phyloP scores from a whole-genome alignment of 2,888 invertebrate genomes.

The Trichopria drosophilae region DNA sequence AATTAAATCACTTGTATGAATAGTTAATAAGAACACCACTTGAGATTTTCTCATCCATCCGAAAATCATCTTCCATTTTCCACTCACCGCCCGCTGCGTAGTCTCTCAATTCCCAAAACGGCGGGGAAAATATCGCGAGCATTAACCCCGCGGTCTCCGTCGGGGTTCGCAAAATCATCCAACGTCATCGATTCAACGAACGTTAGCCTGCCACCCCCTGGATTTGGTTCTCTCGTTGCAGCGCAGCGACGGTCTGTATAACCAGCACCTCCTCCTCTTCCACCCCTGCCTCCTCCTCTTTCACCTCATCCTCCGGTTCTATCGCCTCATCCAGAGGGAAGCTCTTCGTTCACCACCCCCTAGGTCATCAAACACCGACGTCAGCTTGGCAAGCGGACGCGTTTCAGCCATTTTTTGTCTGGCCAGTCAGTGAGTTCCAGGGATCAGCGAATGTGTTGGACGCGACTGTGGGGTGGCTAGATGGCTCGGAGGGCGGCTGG shows the following conservation, averaged over 20 bases:
- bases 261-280: constrained; percentile 44
- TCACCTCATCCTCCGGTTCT: constrained; percentile 32
- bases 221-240: constrained; percentile 44
- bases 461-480: constrained; percentile 35
- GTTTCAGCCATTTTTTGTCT: constrained; percentile 59
- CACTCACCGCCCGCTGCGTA: too few species aligned
- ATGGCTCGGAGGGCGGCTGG: constrained; percentile 19
- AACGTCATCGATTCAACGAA: constrained; percentile 52
- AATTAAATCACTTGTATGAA: too few species aligned
- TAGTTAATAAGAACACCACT: too few species aligned
- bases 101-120: constrained; percentile 16
- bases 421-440: constrained; percentile 59
- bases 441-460: constrained; percentile 54
- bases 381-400: constrained; percentile 52
- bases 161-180: constrained; percentile 51
- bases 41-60: too few species aligned
- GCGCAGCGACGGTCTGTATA: constrained; percentile 38
- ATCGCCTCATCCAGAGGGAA: constrained; percentile 15
- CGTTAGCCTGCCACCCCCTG: constrained; percentile 40
- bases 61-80: too few species aligned
- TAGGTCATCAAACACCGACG: constrained; percentile 58
- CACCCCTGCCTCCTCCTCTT: constrained; percentile 31
- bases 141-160: constrained; percentile 38
- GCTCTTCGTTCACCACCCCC: constrained; percentile 36
- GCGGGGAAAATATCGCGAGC: constrained; percentile 39